Evolutionary conservation across 2,888 invertebrate genomes (phyloP).

Genomic region (Hyppa rectilinea): DNA sequence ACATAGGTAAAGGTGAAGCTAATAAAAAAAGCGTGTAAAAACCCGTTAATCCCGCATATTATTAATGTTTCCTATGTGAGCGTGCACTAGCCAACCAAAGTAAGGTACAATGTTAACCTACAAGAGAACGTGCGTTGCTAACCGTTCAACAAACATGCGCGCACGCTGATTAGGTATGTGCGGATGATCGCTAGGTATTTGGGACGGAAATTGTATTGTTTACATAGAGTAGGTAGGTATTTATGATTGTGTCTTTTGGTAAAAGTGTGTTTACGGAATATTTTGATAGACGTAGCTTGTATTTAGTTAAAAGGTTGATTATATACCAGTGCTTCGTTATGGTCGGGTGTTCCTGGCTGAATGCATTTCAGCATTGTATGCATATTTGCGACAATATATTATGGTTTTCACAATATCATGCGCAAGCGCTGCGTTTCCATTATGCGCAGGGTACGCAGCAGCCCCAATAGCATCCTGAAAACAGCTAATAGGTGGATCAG

Average conservation of each 20-base stretch:
- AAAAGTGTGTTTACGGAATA: neutral
- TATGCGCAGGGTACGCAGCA: too few species aligned
- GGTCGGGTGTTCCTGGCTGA: neutral
- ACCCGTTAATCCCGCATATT: neutral
- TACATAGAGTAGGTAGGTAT: constrained; percentile 16
- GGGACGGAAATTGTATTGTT: constrained; percentile 52
- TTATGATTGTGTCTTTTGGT: constrained; percentile 20
- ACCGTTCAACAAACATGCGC: constrained; percentile 48
- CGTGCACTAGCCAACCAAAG: neutral
- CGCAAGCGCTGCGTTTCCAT: too few species aligned
- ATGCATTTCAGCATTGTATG: neutral
- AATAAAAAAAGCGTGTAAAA: too few species aligned
- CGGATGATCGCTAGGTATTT: constrained; percentile 49
- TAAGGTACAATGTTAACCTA: constrained; percentile 7
- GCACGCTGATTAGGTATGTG: constrained; percentile 42
- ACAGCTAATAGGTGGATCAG: too few species aligned
- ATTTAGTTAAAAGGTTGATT: too few species aligned
- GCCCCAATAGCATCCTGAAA: too few species aligned
- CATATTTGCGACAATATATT: too few species aligned
- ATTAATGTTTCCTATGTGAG: neutral
- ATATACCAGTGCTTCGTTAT: neutral
- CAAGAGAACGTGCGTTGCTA: constrained; percentile 32
- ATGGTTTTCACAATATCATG: too few species aligned
- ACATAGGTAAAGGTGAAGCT: too few species aligned
- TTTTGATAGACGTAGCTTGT: neutral